phyloP scores from a whole-genome alignment of 2,113 vertebrate genomes.

The Raja brachyura region DNA sequence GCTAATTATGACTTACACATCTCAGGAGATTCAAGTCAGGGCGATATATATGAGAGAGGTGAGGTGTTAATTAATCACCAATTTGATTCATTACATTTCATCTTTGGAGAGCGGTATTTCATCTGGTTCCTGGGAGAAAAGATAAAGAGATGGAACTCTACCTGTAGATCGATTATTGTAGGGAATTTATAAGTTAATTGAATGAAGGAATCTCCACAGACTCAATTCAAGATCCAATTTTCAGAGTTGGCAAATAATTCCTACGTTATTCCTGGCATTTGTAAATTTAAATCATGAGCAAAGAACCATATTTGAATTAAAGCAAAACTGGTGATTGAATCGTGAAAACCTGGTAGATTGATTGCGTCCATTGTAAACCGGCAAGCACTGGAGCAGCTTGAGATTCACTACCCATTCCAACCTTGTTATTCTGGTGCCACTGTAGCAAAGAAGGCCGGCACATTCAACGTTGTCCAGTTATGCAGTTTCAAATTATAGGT shows the following conservation, averaged over 20 bases:
- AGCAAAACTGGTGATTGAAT: background rate
- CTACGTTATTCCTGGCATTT: background rate
- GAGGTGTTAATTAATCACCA: background rate
- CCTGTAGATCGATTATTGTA: background rate
- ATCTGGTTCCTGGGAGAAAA: conserved; percentile 13
- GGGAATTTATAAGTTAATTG: conserved; percentile 25
- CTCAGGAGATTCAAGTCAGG: background rate
- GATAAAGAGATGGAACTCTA: conserved; percentile 10
- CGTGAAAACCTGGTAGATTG: background rate
- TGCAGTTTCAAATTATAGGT: background rate
- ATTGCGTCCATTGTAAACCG: background rate
- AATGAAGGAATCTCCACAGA: conserved; percentile 6
- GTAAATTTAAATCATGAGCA: background rate
- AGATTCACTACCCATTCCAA: background rate
- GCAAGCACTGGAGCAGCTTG: too few species aligned
- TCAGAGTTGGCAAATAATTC: conserved; percentile 28
- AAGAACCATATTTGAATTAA: background rate
- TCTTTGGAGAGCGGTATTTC: conserved; percentile 17
- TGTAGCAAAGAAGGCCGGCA: background rate
- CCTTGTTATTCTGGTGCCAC: background rate
- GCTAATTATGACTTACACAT: background rate
- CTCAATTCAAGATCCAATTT: background rate
- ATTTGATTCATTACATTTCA: conserved; percentile 27
- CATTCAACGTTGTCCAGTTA: background rate
- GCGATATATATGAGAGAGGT: background rate